Conservation (phyloP, 2,797 vertebrate species). For the Hydrocynus forskahlii region DNA sequence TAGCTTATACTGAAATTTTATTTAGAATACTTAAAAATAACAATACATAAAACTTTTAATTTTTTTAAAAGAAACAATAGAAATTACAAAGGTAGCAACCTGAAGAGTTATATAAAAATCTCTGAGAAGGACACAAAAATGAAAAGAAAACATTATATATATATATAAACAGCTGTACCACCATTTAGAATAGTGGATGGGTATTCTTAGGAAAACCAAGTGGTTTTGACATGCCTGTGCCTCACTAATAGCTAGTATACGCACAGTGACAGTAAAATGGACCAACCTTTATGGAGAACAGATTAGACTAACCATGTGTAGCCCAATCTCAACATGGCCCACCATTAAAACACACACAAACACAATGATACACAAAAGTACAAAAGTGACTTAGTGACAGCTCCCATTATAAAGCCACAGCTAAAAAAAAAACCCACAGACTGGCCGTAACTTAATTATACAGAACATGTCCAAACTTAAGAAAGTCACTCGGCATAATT, state of each 20-base stretch:
- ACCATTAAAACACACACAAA: slow-evolving; percentile 68
- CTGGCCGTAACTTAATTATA: slow-evolving; percentile 74
- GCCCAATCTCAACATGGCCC: slow-evolving; percentile 46
- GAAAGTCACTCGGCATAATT: slow-evolving; percentile 33
- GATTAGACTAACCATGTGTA: slow-evolving; percentile 65
- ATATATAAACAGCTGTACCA: neutral
- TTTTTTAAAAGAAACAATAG: slow-evolving; percentile 82
- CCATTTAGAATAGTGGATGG: neutral
- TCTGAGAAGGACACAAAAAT: slow-evolving; percentile 71
- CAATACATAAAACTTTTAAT: slow-evolving; percentile 83
- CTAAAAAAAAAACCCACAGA: slow-evolving; percentile 53
- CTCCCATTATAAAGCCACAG: slow-evolving; percentile 68
- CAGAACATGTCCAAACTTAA: slow-evolving; percentile 61
- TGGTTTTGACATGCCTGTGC: slow-evolving; percentile 72
- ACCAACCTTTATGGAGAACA: slow-evolving; percentile 69
- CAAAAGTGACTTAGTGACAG: slow-evolving; percentile 78
- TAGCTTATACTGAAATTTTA: slow-evolving; percentile 76
- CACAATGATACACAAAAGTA: slow-evolving; percentile 47
- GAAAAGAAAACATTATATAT: neutral
- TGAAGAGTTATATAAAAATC: slow-evolving; percentile 84
- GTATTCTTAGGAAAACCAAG: slow-evolving; percentile 16
- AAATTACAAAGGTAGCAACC: slow-evolving; percentile 84
- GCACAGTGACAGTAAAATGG: slow-evolving; percentile 50
- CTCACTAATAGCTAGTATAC: slow-evolving; percentile 71
- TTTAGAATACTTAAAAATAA: slow-evolving; percentile 83